Evolutionary conservation across 2,888 invertebrate species (phyloP).

Genomic region (Masnerella sp.): DNA sequence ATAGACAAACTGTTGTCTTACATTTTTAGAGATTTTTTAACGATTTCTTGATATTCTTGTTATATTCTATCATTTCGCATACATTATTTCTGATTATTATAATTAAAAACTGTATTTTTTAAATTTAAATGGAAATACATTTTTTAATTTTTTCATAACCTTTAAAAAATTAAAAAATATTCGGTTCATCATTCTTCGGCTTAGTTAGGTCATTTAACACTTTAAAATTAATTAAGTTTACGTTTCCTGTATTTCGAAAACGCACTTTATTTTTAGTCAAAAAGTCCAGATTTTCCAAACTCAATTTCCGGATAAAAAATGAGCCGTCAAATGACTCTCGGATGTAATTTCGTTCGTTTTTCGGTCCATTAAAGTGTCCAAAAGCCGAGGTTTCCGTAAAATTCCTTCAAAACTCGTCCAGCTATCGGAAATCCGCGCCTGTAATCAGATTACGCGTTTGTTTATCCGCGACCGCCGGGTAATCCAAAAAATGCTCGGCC

Average conservation of each 20-base stretch:
- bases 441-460: no score
- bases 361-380: neutral
- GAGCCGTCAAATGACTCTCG: neutral
- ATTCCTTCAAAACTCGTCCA: neutral
- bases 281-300: slow-evolving; percentile 24
- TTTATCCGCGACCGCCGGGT: no score
- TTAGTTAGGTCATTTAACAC: neutral
- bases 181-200: neutral
- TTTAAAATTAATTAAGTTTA: neutral
- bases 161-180: neutral
- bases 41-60: no score
- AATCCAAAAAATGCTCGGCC: slow-evolving; percentile 22
- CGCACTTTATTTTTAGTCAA: slow-evolving; percentile 32
- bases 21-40: no score
- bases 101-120: no score
- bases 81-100: no score
- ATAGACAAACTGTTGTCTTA: no score
- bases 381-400: neutral
- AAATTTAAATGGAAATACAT: no score
- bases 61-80: no score
- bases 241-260: slow-evolving; percentile 9
- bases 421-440: neutral
- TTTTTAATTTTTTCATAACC: no score
- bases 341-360: slow-evolving; percentile 1
- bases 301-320: slow-evolving; percentile 2